Conservation (phyloP, 2,888 invertebrate genomes). For the Drosophila ezoana region DNA sequence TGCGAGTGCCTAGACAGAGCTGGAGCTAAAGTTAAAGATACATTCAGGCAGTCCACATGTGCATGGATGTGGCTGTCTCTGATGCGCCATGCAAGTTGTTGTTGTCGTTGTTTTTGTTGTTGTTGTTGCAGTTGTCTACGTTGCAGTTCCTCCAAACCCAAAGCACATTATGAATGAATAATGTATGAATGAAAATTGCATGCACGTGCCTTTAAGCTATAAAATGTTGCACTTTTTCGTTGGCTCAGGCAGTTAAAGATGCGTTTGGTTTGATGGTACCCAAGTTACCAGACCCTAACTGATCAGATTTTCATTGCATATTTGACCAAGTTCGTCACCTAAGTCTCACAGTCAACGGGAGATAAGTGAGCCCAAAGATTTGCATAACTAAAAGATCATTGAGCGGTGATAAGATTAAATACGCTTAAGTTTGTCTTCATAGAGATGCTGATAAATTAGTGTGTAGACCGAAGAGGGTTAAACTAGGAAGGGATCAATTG, state of each 20-base stretch:
- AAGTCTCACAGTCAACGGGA: constrained; percentile 31
- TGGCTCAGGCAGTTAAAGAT: constrained; percentile 36
- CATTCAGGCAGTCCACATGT: constrained; percentile 55
- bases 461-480: too few species aligned
- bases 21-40: constrained; percentile 37
- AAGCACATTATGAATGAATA: constrained; percentile 81
- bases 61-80: constrained; percentile 51
- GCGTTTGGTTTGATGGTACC: constrained; percentile 38
- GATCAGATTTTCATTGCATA: constrained; percentile 50
- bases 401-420: neutral
- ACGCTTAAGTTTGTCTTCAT: neutral
- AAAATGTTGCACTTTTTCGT: constrained; percentile 70
- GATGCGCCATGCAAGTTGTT: constrained; percentile 33
- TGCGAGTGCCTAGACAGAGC: constrained; percentile 15
- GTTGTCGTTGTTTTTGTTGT: constrained; percentile 24
- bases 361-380: neutral
- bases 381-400: constrained; percentile 2
- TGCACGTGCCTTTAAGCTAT: constrained; percentile 82
- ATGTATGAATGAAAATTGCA: constrained; percentile 83
- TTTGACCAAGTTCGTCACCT: constrained; percentile 51
- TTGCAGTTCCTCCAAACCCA: constrained; percentile 51
- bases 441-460: neutral
- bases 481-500: neutral
- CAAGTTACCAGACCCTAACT: constrained; percentile 52
- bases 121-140: constrained; percentile 41